Percentiles rank a stretch among this genome's conserved stretches.
Conservation (phyloP, 1,140 invertebrate genomes). For the Leguminivora glycinivorella region DNA sequence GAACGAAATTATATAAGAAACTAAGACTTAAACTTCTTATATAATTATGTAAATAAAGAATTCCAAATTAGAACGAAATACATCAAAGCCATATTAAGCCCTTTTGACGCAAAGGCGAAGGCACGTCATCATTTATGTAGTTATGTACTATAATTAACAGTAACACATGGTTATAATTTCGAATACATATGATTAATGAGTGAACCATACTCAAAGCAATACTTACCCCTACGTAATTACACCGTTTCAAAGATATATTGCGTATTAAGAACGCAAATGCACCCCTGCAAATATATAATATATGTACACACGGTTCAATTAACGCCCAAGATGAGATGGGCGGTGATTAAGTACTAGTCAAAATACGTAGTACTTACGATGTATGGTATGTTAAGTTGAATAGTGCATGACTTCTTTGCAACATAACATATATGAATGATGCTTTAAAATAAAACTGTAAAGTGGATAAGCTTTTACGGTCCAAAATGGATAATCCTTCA, state of each 20-base stretch:
- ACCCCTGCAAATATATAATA: background rate
- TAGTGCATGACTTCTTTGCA: slow-evolving; percentile 11
- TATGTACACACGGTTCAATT: background rate
- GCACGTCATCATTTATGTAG: too few species aligned
- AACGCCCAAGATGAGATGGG: background rate
- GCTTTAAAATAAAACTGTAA: too few species aligned
- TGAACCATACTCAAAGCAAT: background rate
- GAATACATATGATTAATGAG: slow-evolving; percentile 9
- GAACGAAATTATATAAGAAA: too few species aligned
- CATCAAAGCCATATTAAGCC: background rate
- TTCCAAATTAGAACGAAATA: too few species aligned
- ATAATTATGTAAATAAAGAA: too few species aligned
- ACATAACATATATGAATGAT: background rate
- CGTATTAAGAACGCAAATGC: slow-evolving; percentile 8
- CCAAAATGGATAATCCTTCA: too few species aligned
- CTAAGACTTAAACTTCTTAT: too few species aligned
- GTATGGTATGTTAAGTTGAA: background rate
- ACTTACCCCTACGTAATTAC: slow-evolving; percentile 1
- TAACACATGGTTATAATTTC: background rate
- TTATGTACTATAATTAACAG: slow-evolving; percentile 11
- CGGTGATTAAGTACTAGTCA: background rate
- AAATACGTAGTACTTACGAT: background rate
- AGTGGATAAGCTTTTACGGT: too few species aligned
- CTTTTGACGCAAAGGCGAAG: background rate
- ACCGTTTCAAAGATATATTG: slow-evolving; percentile 13